phyloP scores from a whole-genome alignment of 2,888 invertebrate species.

The Loripinus fragilis region DNA sequence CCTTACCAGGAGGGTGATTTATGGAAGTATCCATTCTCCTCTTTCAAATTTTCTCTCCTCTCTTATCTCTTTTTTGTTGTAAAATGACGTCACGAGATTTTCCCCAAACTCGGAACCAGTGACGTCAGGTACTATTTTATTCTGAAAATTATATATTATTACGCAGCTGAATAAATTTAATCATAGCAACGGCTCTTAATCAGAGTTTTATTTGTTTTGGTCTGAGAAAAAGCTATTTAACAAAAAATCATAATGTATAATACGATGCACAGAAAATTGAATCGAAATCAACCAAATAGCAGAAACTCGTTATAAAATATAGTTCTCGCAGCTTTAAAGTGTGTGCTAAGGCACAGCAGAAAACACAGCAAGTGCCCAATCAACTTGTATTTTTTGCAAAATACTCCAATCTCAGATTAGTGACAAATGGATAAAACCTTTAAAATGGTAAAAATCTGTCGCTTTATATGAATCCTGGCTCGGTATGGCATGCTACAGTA shows the following conservation, averaged over 20 bases:
- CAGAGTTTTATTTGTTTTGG: no score
- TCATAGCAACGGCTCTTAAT: background rate
- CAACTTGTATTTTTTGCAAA: background rate
- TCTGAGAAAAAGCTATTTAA: no score
- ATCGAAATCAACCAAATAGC: no score
- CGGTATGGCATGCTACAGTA: background rate
- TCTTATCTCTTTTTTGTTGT: background rate
- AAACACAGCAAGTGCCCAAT: conserved; percentile 7
- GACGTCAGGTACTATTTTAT: conserved; percentile 1
- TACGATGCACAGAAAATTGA: no score
- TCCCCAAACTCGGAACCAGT: conserved; percentile 3
- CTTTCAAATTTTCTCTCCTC: no score
- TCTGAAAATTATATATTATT: conserved; percentile 1
- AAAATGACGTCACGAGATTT: conserved; percentile 8
- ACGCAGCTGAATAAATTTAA: conserved; percentile 9
- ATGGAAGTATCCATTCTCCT: background rate
- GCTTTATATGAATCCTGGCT: background rate
- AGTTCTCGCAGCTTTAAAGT: conserved; percentile 6
- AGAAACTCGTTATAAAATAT: background rate
- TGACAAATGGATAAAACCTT: background rate
- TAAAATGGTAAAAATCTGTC: background rate
- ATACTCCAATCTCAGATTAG: background rate
- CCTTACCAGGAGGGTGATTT: conserved; percentile 9
- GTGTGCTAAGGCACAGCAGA: background rate
- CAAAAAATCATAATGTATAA: no score